These are phyloP conservation scores for Myotis myotis DNA, from an alignment of 2,797 vertebrate species.

Conservation along the genomic window DNA sequence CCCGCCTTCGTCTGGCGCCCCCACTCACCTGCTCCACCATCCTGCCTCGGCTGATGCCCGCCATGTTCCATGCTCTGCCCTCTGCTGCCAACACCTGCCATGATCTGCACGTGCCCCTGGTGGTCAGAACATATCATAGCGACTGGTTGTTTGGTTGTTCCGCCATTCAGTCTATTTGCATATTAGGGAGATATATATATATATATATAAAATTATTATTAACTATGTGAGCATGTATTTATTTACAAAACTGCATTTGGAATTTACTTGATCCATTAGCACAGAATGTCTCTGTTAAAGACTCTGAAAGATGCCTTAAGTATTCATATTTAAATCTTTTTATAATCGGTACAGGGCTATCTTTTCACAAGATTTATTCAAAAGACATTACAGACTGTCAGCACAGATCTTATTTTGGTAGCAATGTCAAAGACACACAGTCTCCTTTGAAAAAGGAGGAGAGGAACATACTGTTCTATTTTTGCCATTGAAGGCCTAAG, in stretches of 20 bases:
- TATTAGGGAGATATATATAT: too few relatives aligned
- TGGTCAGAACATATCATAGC: too few relatives aligned
- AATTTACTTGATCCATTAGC: not conserved
- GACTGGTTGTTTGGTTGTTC: too few relatives aligned
- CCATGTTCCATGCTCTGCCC: too few relatives aligned
- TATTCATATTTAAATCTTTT: conserved; percentile 16
- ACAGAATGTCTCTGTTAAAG: not conserved
- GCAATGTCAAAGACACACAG: conserved; percentile 25
- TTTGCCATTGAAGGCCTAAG: conserved; percentile 16
- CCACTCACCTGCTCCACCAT: too few relatives aligned
- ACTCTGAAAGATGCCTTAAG: not conserved
- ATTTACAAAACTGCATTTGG: not conserved
- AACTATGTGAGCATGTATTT: not conserved
- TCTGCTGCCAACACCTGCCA: too few relatives aligned
- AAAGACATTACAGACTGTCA: not conserved
- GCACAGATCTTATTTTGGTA: conserved; percentile 43
- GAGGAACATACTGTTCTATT: conserved; percentile 37
- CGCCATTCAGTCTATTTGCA: too few relatives aligned
- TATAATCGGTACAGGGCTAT: not conserved
- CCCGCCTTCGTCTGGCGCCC: too few relatives aligned
- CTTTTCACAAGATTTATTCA: conserved; percentile 48
- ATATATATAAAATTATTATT: not conserved
- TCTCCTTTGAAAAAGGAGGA: conserved; percentile 40
- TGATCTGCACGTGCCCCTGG: too few relatives aligned
- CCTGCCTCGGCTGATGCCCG: too few relatives aligned